phyloP scores from a whole-genome alignment of 2,888 invertebrate species.

The Hypercompe scribonia region DNA sequence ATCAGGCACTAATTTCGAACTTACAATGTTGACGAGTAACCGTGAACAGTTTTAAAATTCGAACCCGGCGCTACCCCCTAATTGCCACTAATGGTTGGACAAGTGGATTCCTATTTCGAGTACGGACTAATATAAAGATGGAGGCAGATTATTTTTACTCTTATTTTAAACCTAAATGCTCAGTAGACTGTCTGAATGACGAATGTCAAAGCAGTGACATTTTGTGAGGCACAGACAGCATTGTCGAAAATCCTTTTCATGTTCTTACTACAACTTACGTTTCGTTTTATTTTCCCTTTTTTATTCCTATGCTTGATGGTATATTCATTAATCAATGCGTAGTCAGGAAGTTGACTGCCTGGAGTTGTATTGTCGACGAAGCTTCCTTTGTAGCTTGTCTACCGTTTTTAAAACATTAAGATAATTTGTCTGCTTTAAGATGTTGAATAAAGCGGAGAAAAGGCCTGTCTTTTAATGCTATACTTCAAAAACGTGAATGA shows the following conservation, averaged over 20 bases:
- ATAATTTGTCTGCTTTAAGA: slow-evolving; percentile 29
- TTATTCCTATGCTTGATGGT: slow-evolving; percentile 48
- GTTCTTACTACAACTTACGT: slow-evolving; percentile 36
- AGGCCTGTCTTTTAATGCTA: background rate
- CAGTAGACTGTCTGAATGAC: slow-evolving; percentile 11
- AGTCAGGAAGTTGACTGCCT: slow-evolving; percentile 49
- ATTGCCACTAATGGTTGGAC: slow-evolving; percentile 72
- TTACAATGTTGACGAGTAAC: slow-evolving; percentile 62
- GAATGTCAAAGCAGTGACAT: slow-evolving; percentile 26
- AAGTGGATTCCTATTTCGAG: slow-evolving; percentile 66
- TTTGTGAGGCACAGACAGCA: slow-evolving; percentile 52
- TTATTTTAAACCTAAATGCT: slow-evolving; percentile 17
- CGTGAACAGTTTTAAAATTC: slow-evolving; percentile 70
- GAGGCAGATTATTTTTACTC: background rate
- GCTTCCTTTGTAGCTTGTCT: slow-evolving; percentile 39
- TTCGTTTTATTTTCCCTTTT: slow-evolving; percentile 33
- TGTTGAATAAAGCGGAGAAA: slow-evolving; percentile 7
- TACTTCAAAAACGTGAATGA: background rate
- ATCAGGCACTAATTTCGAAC: slow-evolving; percentile 66
- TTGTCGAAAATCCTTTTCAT: slow-evolving; percentile 52
- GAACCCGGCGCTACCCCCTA: slow-evolving; percentile 65
- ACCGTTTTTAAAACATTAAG: slow-evolving; percentile 39
- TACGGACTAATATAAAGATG: slow-evolving; percentile 5
- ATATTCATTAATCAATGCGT: slow-evolving; percentile 58
- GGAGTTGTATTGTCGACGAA: slow-evolving; percentile 44